Percentiles rank a stretch among this genome's conserved stretches.
phyloP scores from a whole-genome alignment of 2,113 vertebrate species.

The Illadopsis cleaveri region DNA sequence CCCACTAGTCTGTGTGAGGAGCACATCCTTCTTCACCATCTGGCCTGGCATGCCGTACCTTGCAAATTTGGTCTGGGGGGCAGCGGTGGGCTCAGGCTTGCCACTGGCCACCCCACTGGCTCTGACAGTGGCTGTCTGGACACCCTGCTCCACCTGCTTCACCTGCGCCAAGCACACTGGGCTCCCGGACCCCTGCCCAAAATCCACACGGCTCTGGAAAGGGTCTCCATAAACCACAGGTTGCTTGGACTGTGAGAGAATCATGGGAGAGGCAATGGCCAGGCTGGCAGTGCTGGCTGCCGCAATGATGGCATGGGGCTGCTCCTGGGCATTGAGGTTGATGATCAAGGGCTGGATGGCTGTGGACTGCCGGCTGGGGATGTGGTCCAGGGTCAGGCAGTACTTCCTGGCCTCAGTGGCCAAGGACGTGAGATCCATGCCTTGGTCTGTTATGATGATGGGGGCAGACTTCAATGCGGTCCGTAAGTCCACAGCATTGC shows the following conservation, averaged over 20 bases:
- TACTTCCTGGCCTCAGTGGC: slow-evolving; percentile 91
- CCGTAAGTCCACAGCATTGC: slow-evolving; percentile 88
- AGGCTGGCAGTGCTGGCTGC: slow-evolving; percentile 86
- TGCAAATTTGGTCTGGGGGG: slow-evolving; percentile 86
- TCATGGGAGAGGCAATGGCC: slow-evolving; percentile 87
- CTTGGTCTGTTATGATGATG: slow-evolving; percentile 97
- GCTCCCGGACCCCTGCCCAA: slow-evolving; percentile 88
- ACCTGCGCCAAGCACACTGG: slow-evolving; percentile 90
- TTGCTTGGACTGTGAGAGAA: slow-evolving; percentile 89
- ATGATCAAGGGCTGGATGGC: slow-evolving; percentile 93
- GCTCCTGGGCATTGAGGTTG: slow-evolving; percentile 95
- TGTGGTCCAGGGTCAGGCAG: slow-evolving; percentile 85
- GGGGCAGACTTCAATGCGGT: slow-evolving; percentile 86
- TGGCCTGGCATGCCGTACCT: slow-evolving; percentile 90
- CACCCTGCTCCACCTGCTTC: slow-evolving; percentile 79
- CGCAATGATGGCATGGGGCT: slow-evolving; percentile 83
- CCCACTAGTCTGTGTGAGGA: slow-evolving; percentile 81
- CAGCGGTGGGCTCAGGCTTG: slow-evolving; percentile 80
- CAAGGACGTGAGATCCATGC: slow-evolving; percentile 96
- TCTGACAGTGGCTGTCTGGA: slow-evolving; percentile 68
- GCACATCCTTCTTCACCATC: slow-evolving; percentile 86
- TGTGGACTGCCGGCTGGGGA: slow-evolving; percentile 85
- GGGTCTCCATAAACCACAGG: slow-evolving; percentile 93
- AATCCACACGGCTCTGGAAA: slow-evolving; percentile 91
- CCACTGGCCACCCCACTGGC: slow-evolving; percentile 16